phyloP scores from a whole-genome alignment of 2,113 vertebrate species.

The Bagarius yarrelli region DNA sequence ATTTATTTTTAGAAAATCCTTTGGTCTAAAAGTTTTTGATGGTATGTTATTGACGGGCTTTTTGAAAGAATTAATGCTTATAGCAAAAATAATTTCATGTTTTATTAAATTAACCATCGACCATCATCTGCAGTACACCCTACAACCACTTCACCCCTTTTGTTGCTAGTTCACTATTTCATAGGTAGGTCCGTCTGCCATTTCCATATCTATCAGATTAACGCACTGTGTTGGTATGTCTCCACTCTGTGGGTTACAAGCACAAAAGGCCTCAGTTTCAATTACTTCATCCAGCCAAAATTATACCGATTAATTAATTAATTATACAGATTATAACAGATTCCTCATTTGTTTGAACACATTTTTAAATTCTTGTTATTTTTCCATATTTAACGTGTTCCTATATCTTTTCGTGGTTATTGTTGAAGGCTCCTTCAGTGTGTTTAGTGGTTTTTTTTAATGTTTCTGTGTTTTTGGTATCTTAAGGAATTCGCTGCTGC shows the following conservation, averaged over 20 bases:
- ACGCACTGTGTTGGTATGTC: not conserved
- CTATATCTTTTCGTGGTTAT: not conserved
- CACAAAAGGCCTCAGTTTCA: too few species aligned
- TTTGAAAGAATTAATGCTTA: not conserved
- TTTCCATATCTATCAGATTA: not conserved
- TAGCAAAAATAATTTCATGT: not conserved
- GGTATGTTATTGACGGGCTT: not conserved
- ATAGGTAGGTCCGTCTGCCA: not conserved
- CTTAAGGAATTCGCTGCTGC: constrained; percentile 16
- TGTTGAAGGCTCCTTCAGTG: not conserved
- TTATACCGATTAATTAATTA: too few species aligned
- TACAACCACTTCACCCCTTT: not conserved
- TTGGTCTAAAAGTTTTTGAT: not conserved
- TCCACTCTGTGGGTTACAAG: not conserved
- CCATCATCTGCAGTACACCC: too few species aligned
- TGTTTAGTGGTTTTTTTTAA: not conserved
- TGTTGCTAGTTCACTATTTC: not conserved
- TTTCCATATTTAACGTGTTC: not conserved
- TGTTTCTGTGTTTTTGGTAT: not conserved
- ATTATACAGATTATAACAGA: too few species aligned
- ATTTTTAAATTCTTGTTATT: not conserved
- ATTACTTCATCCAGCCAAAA: not conserved
- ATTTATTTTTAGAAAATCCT: too few species aligned
- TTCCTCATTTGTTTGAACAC: not conserved
- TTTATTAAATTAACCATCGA: too few species aligned